A percentile compares a stretch with the other conserved stretches of the same genome.
phyloP scores from a whole-genome alignment of 2,888 invertebrate species.

The Eilema depressum region DNA sequence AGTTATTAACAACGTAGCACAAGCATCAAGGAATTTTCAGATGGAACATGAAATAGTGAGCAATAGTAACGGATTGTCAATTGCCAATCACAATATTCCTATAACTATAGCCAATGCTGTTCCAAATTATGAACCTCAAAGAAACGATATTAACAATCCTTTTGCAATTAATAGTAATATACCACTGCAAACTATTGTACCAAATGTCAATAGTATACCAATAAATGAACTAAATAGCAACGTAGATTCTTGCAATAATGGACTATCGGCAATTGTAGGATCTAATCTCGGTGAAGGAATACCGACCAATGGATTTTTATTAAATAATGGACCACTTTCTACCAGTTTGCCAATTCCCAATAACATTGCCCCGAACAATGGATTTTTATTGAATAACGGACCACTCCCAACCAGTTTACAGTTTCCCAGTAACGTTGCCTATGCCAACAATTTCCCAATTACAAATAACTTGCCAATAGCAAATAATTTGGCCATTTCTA shows the following conservation, averaged over 20 bases:
- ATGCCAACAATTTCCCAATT: too few species aligned
- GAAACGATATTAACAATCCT: constrained; percentile 22
- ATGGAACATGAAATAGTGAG: neutral
- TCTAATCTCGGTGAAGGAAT: neutral
- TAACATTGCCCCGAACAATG: neutral
- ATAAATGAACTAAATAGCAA: neutral
- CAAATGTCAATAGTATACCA: neutral
- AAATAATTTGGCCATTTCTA: too few species aligned
- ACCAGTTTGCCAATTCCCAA: neutral
- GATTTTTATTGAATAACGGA: neutral
- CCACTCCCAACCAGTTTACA: too few species aligned
- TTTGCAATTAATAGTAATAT: constrained; percentile 13
- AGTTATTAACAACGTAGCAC: constrained; percentile 1
- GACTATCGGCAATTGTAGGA: neutral
- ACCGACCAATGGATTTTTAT: neutral
- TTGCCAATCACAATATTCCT: constrained; percentile 20
- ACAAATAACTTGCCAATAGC: too few species aligned
- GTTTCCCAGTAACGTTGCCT: too few species aligned
- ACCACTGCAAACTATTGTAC: neutral
- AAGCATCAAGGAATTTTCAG: constrained; percentile 10
- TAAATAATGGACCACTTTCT: neutral
- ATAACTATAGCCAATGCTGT: constrained; percentile 15
- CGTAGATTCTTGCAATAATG: neutral
- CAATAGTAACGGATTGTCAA: constrained; percentile 7
- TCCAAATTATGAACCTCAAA: constrained; percentile 13